Base-by-base conservation (phyloP, 2,113 vertebrate genomes). In the Daboia siamensis region DNA sequence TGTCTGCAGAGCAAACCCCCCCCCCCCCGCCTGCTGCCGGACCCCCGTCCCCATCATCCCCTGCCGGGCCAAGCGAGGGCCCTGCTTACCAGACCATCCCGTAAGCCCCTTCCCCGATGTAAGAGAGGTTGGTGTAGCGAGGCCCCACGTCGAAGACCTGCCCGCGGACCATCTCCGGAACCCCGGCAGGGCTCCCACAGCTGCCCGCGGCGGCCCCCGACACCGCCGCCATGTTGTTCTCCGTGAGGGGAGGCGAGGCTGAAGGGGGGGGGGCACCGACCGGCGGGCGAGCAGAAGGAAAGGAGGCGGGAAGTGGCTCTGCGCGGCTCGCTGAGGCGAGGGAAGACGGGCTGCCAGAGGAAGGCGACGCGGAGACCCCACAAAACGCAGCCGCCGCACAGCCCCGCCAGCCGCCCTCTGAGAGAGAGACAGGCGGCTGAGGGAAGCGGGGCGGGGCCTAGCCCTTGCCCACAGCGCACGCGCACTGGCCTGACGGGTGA, bases 61-160 rank as follows among this genome's bases (percentile, higher is more conserved):
- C 84, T 11, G 10, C 46, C 46, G 61, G 26, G 61, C 24, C 9
- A 64, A 64, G 61, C 61, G 20, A 5, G 20, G 33, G 8, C 17
- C 12, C 46, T 52, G 97, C 98, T 98, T 96, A 99, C 99, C 99
- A 99, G 95, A 99, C 99, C 99, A 99, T 99, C 95, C 99, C 99
- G 96, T 99, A 99, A 94, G 99, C 99, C 84, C 99, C 99, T 95
- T 99, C 99, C 55, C 99, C 99, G 96, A 99, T 99, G 97, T 99
- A 99, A 44, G 98, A 98, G 94, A 99, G 98, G 96, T 99, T 99
- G 96, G 98, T 98, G 98, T 99, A 99, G 91, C 99, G 98, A 92
- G 99, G 99, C 87, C 99, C 99, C 96, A 99, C 99, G 96, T 99
- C 99, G 97, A 99, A 99, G 97, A 98, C 98, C 97, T 99, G 99